Evolutionary conservation across 2,888 invertebrate species (phyloP).

Genomic region (Hemithea aestivaria): DNA sequence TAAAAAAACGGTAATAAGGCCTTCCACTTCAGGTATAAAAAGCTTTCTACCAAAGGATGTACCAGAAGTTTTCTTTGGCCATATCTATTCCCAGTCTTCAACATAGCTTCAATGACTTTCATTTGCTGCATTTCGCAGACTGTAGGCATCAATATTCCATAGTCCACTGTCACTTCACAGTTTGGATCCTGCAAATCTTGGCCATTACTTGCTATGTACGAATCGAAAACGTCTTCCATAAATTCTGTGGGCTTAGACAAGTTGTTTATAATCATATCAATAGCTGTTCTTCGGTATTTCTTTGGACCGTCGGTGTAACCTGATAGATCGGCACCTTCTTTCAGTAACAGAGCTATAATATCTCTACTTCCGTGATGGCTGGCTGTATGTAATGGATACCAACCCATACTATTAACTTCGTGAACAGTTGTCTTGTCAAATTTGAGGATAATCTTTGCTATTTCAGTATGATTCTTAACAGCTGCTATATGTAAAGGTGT

Average conservation of each 20-base stretch:
- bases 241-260: slow-evolving; percentile 73
- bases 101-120: slow-evolving; percentile 74
- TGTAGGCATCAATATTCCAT: slow-evolving; percentile 66
- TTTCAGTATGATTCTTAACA: slow-evolving; percentile 54
- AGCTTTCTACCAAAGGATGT: slow-evolving; percentile 79
- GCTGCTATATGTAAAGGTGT: slow-evolving; percentile 73
- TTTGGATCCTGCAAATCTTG: slow-evolving; percentile 47
- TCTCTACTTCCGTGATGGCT: slow-evolving; percentile 80
- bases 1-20: slow-evolving; percentile 76
- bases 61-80: slow-evolving; percentile 69
- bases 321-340: slow-evolving; percentile 69
- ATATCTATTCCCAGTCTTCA: slow-evolving; percentile 74
- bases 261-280: slow-evolving; percentile 73
- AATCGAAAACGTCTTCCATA: slow-evolving; percentile 74
- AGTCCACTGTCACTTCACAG: slow-evolving; percentile 73
- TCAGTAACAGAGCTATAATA: slow-evolving; percentile 63
- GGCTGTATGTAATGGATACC: slow-evolving; percentile 63
- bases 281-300: slow-evolving; percentile 62
- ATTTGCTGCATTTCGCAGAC: slow-evolving; percentile 71
- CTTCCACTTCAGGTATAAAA: slow-evolving; percentile 78
- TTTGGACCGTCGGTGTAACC: slow-evolving; percentile 60
- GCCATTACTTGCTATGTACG: slow-evolving; percentile 67
- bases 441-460: slow-evolving; percentile 54
- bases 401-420: slow-evolving; percentile 58
- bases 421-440: slow-evolving; percentile 62